phyloP scores from a whole-genome alignment of 2,113 vertebrate species.

The Triplophysa tibetana region DNA sequence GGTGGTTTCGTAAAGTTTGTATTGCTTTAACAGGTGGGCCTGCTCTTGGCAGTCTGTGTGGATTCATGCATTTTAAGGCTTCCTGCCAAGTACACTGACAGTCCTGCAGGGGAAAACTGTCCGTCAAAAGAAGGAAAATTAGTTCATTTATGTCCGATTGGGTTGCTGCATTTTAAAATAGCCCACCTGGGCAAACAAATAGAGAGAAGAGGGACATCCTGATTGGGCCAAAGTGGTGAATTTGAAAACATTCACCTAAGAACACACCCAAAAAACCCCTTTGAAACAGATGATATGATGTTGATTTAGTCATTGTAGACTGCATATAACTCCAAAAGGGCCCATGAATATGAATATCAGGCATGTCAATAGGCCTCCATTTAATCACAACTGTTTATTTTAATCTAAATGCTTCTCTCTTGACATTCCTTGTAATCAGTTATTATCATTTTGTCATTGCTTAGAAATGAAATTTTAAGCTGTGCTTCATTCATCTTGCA shows the following conservation, averaged over 20 bases:
- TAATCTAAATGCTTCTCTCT: neutral
- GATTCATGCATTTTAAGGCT: neutral
- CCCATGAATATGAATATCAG: neutral
- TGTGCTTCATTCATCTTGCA: neutral
- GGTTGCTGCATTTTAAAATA: neutral
- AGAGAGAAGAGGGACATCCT: neutral
- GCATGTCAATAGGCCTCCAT: neutral
- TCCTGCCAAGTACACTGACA: neutral
- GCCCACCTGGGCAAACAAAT: conserved; percentile 8
- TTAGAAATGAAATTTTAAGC: neutral
- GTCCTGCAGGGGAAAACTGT: neutral
- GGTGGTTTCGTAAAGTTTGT: neutral
- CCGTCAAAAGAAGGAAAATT: neutral
- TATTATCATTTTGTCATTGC: neutral
- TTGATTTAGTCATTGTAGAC: neutral
- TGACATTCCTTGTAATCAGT: conserved; percentile 6
- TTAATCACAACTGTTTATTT: neutral
- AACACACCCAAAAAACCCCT: neutral
- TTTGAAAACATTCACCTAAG: neutral
- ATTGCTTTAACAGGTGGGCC: conserved; percentile 9
- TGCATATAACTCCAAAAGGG: neutral
- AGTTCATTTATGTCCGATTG: neutral
- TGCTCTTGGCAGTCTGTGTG: neutral
- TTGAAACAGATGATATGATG: neutral
- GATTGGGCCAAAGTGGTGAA: neutral